Evolutionary conservation across 2,113 vertebrate genomes (phyloP), one percentile per base, ranked within the genome.

Genomic region (Cepphus grylle): DNA sequence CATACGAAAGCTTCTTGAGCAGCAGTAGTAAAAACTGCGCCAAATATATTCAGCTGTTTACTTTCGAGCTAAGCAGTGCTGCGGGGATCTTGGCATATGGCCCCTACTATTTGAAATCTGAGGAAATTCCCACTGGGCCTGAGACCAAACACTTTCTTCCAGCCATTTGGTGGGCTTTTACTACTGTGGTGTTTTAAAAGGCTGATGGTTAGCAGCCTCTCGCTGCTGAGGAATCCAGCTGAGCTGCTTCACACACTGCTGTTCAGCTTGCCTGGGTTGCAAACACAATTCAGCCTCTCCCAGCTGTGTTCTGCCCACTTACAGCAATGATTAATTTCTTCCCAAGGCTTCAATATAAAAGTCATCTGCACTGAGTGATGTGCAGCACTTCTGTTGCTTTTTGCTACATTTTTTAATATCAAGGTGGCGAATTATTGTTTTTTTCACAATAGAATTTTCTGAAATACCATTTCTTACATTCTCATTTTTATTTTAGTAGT

Each of bases 61-160:
- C 81, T 96, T 90, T 90, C 2, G 8, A 88, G 74, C 86, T 90
- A 86, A 84, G 88, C 87, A 94, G 62, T 94, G 71, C 92, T 93
- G 71, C 59, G 62, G 90, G 90, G 66, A 66, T 92, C 50, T 95
- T 94, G 92, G 93, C 96, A 78, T 69, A 92, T 62, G 76, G 81
- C 59, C 67, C 43, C 77, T 76, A 86, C 77, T 83, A 82, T 87
- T 92, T 96, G 88, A 94, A 93, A 95, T 58, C 63, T 86, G 85
- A 95, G 92, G 79, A 94, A 90, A 96, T 88, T 92, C 94, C 93
- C 95, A 95, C 93, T 90, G 94, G 84, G 92, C 61, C 84, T 82
- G 87, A 93, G 81, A 96, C 96, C 93, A 93, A 94, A 82, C 81
- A 93, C 70, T 85, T 95, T 89, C 70, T 72, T 85, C 81, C 70